Evolutionary conservation across 2,888 invertebrate genomes (phyloP).

Genomic region (Cantharis flavilabris): DNA sequence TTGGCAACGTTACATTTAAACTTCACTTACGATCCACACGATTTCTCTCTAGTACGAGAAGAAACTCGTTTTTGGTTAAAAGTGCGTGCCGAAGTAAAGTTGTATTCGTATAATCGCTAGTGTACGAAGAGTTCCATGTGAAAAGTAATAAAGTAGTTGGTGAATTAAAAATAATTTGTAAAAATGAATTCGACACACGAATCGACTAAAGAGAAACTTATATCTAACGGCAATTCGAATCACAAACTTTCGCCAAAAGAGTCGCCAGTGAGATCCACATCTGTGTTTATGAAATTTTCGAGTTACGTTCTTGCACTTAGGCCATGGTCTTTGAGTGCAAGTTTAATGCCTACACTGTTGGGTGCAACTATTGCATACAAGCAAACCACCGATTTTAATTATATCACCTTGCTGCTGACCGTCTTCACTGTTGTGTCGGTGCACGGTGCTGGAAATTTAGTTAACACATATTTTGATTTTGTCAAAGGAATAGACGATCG

Average conservation of each 20-base stretch:
- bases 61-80: constrained; percentile 3
- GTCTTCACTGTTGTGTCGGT: constrained; percentile 87
- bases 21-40: neutral
- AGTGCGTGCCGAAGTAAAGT: neutral
- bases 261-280: constrained; percentile 20
- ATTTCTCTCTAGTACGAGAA: neutral
- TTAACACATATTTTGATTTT: constrained; percentile 96
- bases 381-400: constrained; percentile 76
- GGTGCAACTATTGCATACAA: constrained; percentile 90
- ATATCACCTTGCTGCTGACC: constrained; percentile 78
- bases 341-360: constrained; percentile 86
- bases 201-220: constrained; percentile 15
- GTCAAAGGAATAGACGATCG: constrained; percentile 94
- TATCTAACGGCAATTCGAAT: constrained; percentile 26
- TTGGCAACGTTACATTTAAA: constrained; percentile 6
- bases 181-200: constrained; percentile 11
- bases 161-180: neutral
- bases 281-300: constrained; percentile 81
- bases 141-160: neutral
- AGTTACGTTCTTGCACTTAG: constrained; percentile 87
- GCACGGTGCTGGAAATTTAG: constrained; percentile 95
- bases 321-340: constrained; percentile 93
- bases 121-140: neutral
- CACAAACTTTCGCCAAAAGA: neutral
- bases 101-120: neutral